Percentiles rank a stretch among this genome's conserved stretches.
Conservation (phyloP, 2,797 vertebrate species). For the Tympanoctomys barrerae region DNA sequence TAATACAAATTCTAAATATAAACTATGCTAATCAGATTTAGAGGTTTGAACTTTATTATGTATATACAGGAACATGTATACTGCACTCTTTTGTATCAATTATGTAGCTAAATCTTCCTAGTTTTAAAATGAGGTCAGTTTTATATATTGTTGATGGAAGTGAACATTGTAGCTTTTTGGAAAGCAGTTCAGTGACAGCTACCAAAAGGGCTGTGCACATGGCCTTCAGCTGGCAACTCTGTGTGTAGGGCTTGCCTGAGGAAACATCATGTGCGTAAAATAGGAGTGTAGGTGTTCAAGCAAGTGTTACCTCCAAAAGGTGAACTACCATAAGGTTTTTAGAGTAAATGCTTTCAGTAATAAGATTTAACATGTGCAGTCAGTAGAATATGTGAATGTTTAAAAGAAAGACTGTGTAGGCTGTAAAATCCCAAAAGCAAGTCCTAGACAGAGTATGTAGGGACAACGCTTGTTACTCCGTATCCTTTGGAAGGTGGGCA, state of each 20-base stretch:
- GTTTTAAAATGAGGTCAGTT: neutral
- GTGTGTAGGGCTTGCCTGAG: neutral
- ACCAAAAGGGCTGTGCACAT: neutral
- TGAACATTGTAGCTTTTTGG: slow-evolving; percentile 9
- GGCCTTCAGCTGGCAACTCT: neutral
- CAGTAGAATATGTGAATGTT: neutral
- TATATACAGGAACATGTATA: neutral
- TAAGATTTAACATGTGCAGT: slow-evolving; percentile 13
- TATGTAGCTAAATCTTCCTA: slow-evolving; percentile 12
- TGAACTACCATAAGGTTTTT: slow-evolving; percentile 29
- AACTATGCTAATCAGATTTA: neutral
- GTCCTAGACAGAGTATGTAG: neutral
- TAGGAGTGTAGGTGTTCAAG: neutral
- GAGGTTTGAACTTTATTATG: neutral
- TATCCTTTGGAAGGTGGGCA: neutral
- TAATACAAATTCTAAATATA: slow-evolving; percentile 52
- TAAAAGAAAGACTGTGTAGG: neutral
- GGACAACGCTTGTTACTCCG: neutral
- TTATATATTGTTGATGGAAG: neutral
- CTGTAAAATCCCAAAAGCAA: slow-evolving; percentile 3
- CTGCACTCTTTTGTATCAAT: neutral
- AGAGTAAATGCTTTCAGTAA: slow-evolving; percentile 48
- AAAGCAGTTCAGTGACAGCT: slow-evolving; percentile 2
- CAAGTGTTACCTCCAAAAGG: slow-evolving; percentile 32
- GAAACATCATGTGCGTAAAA: slow-evolving; percentile 24